These are phyloP conservation scores for Nomada fucata DNA, from an alignment of 2,888 invertebrate species.

Conservation along the genomic window DNA sequence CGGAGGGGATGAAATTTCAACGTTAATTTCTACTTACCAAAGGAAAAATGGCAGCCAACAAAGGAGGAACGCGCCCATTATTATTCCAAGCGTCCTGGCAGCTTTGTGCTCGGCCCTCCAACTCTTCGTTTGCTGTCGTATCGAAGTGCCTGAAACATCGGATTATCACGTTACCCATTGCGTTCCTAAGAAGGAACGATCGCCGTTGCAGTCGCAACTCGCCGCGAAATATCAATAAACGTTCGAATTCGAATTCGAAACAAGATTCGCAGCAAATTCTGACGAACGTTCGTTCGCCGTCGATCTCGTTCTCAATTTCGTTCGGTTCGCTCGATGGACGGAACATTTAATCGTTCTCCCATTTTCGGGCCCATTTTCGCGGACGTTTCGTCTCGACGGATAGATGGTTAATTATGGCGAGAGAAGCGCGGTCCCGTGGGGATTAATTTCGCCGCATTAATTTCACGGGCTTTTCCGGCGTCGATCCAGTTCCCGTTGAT, in stretches of 20 bases:
- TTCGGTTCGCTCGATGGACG: neutral
- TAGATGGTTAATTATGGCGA: neutral
- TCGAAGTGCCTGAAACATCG: slow-evolving; percentile 87
- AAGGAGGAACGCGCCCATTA: slow-evolving; percentile 97
- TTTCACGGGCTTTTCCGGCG: neutral
- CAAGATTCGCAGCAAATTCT: neutral
- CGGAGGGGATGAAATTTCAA: neutral
- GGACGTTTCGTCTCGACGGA: no score
- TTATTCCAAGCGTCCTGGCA: slow-evolving; percentile 97
- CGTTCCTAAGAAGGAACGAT: no score
- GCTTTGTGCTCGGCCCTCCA: slow-evolving; percentile 97
- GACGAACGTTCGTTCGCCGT: neutral
- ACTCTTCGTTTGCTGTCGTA: slow-evolving; percentile 90
- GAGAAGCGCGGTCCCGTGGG: neutral
- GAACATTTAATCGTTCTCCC: neutral
- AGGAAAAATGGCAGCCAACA: slow-evolving; percentile 99
- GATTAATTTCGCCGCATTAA: neutral
- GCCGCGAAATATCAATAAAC: no score
- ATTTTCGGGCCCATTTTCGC: no score
- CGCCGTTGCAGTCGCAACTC: no score
- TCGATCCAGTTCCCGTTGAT: neutral
- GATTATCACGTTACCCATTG: slow-evolving; percentile 8
- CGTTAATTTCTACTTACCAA: slow-evolving; percentile 88
- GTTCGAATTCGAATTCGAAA: neutral
- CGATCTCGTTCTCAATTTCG: neutral